Percentiles rank a stretch among this genome's conserved stretches.
Conservation (phyloP, 2,113 vertebrate species). For the Macquaria ambigua region DNA sequence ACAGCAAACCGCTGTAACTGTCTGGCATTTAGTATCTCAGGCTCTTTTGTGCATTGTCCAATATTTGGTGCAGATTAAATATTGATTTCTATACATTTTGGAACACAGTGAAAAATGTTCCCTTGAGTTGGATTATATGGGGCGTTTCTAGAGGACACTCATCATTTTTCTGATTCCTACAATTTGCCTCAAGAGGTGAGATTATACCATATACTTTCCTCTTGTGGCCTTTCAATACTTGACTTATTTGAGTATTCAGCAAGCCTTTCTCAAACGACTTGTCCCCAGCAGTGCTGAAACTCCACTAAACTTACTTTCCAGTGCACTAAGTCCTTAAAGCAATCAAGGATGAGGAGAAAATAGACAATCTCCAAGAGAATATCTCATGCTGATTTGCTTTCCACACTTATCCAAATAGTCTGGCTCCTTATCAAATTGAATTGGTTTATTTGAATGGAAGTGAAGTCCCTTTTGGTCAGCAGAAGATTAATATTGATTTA, state of each 20-base stretch:
- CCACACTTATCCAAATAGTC: slow-evolving; percentile 73
- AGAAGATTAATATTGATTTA: slow-evolving; percentile 80
- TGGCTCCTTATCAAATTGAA: slow-evolving; percentile 77
- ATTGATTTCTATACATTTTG: slow-evolving; percentile 85
- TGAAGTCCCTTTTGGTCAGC: slow-evolving; percentile 74
- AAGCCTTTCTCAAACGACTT: slow-evolving; percentile 18
- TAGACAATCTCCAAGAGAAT: slow-evolving; percentile 64
- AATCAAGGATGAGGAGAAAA: slow-evolving; percentile 71
- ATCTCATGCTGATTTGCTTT: slow-evolving; percentile 64
- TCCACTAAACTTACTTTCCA: slow-evolving; percentile 58
- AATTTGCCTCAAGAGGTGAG: slow-evolving; percentile 61
- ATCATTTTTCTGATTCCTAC: slow-evolving; percentile 72
- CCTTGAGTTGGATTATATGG: slow-evolving; percentile 69
- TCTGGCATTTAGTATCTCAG: slow-evolving; percentile 65
- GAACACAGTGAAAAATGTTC: slow-evolving; percentile 81
- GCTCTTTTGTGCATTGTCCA: slow-evolving; percentile 77
- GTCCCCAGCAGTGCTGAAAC: slow-evolving; percentile 35
- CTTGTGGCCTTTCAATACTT: slow-evolving; percentile 19
- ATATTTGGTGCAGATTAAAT: slow-evolving; percentile 85
- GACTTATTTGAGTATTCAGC: slow-evolving; percentile 48
- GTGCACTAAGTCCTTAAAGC: slow-evolving; percentile 54
- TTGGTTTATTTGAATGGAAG: slow-evolving; percentile 77
- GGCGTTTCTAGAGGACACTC: slow-evolving; percentile 68
- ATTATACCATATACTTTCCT: slow-evolving; percentile 51
- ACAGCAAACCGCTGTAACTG: slow-evolving; percentile 59